Conservation (phyloP, 2,113 vertebrate species). For the Prolemur simus region DNA sequence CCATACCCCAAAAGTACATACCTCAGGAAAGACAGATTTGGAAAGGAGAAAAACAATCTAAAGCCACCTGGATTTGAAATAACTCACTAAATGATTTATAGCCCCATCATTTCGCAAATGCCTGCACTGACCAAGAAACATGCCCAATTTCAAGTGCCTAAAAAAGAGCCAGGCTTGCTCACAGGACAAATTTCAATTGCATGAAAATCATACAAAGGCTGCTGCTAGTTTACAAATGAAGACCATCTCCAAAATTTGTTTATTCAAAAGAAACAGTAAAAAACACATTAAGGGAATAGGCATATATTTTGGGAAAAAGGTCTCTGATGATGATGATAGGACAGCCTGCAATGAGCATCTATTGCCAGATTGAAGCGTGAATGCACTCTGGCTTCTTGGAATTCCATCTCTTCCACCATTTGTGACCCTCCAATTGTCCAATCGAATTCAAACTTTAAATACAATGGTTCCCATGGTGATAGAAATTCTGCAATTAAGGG, state of each 20-base stretch:
- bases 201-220: background rate
- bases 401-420: background rate
- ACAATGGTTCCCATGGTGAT: conserved; percentile 65
- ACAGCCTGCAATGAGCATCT: background rate
- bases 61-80: conserved; percentile 14
- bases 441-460: conserved; percentile 48
- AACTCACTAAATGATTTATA: background rate
- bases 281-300: background rate
- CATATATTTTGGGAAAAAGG: background rate
- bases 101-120: background rate
- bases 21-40: background rate
- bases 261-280: background rate
- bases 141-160: conserved; percentile 10
- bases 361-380: background rate
- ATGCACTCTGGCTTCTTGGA: background rate
- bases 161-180: conserved; percentile 23
- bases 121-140: conserved; percentile 39
- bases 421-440: conserved; percentile 45
- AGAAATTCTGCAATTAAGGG: conserved; percentile 51
- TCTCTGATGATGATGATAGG: background rate
- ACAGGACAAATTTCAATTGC: background rate
- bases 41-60: background rate
- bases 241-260: background rate
- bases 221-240: conserved; percentile 3
- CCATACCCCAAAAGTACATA: background rate